Evolutionary conservation across 2,797 vertebrate genomes (phyloP).

Genomic region (Xerus rutilus): DNA sequence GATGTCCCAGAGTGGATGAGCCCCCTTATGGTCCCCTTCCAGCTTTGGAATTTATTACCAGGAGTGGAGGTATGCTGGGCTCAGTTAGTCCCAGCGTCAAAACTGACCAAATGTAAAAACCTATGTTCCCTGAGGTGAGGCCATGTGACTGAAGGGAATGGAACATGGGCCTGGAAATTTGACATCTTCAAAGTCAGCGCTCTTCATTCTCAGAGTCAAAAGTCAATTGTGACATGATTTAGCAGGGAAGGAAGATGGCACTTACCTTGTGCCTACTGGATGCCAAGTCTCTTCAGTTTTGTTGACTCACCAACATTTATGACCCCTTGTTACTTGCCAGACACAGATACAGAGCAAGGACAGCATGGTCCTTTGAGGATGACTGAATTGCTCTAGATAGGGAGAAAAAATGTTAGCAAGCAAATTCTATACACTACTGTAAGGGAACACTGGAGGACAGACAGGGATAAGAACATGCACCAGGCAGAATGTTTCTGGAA

Average conservation of each 20-base stretch:
- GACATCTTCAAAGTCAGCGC: not conserved
- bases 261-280: not conserved
- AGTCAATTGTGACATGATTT: not conserved
- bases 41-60: not conserved
- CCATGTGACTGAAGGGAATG: not conserved
- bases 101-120: not conserved
- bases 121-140: not conserved
- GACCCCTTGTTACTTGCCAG: not conserved
- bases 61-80: not conserved
- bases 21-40: not conserved
- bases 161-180: too few relatives aligned
- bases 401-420: not conserved
- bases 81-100: not conserved
- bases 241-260: not conserved
- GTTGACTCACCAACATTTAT: not conserved
- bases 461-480: not conserved
- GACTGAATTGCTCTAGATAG: not conserved
- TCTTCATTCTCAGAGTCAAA: not conserved
- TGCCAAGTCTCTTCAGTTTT: not conserved
- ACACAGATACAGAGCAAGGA: not conserved
- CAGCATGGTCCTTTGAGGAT: not conserved
- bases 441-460: not conserved
- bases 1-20: accelerated
- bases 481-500: not conserved
- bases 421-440: not conserved